These are phyloP conservation scores for Corythornis madagascariensis DNA, from an alignment of 2,113 vertebrate species.

Conservation along the genomic window DNA sequence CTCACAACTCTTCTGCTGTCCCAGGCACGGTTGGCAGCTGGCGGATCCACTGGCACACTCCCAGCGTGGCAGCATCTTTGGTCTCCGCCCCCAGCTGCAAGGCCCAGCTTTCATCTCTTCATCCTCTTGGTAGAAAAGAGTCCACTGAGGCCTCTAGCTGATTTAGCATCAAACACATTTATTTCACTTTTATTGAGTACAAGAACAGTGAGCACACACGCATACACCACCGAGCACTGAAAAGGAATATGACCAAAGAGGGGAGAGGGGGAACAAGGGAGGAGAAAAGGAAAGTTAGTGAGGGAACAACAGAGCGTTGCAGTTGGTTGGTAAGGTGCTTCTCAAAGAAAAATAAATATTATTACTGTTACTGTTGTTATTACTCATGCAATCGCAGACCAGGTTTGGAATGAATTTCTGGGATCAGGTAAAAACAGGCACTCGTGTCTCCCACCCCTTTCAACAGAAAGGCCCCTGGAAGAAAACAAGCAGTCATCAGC, in stretches of 20 bases:
- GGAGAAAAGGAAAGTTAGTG: constrained; percentile 73
- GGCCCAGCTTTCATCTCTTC: not conserved
- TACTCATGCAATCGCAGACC: constrained; percentile 80
- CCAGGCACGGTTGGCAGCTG: fast-evolving
- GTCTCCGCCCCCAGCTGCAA: not conserved
- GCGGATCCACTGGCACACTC: not conserved
- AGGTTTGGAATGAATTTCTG: constrained; percentile 74
- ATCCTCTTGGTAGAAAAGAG: not conserved
- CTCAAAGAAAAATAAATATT: constrained; percentile 69
- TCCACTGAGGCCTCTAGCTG: not conserved
- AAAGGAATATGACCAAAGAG: constrained; percentile 58
- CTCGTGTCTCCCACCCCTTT: constrained; percentile 66
- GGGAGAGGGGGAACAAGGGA: constrained; percentile 69
- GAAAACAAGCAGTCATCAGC: constrained; percentile 31
- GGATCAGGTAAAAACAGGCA: constrained; percentile 73
- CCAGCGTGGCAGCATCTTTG: fast-evolving
- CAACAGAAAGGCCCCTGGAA: constrained; percentile 59
- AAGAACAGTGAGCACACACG: constrained; percentile 95
- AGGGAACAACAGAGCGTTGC: constrained; percentile 71
- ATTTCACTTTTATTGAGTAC: constrained; percentile 95
- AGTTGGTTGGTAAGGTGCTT: constrained; percentile 79
- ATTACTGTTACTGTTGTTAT: constrained; percentile 58
- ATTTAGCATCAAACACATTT: constrained; percentile 87
- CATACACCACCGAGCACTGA: constrained; percentile 92
- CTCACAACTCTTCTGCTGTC: fast-evolving